Evolutionary conservation across 2,113 vertebrate species (phyloP), one percentile per base, ranked within the genome.

Genomic region (Gymnarchus niloticus): DNA sequence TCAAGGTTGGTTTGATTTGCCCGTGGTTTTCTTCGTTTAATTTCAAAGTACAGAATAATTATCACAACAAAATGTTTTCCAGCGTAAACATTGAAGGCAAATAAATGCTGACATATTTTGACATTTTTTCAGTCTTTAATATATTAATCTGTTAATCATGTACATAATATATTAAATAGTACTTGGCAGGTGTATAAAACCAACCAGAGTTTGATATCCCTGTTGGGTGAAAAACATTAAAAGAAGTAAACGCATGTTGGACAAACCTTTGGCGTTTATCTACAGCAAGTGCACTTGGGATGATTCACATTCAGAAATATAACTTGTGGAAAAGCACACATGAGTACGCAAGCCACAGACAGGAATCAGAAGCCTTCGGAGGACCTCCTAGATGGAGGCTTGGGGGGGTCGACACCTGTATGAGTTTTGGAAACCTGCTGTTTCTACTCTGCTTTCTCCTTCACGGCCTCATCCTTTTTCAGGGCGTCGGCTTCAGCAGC

Each of bases 281-380:
- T 90, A 91, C 89, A 92, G 89, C 90, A 95, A 95, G 91, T 92
- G 91, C 93, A 95, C 93, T 94, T 95, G 73, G 91, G 90, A 89
- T 88, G 86, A 88, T 92, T 92, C 90, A 91, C 90, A 90, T 91
- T 92, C 91, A 56, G 1, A 88, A 90, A 88, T 87, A 88, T 56
- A 54, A 81, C 69, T 76, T 56, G 59, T 80, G 77, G 82, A 88
- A 84, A 89, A 88, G 87, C 89, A 89, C 86, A 89, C 86, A 84
- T 86, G 86, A 83, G 83, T n/a, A 37, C 83, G n/a, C 33, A 83
- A 41, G 86, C 61, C 86, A 89, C 52, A 82, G 85, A 86, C 87
- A 84, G 89, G 80, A 86, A 89, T 91, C 78, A 49, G 87, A 57
- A 61, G 88, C 84, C 73, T 89, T 85, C 88, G 88, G 83, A 85